phyloP scores from a whole-genome alignment of 2,113 vertebrate species.

The Pantherophis guttatus region DNA sequence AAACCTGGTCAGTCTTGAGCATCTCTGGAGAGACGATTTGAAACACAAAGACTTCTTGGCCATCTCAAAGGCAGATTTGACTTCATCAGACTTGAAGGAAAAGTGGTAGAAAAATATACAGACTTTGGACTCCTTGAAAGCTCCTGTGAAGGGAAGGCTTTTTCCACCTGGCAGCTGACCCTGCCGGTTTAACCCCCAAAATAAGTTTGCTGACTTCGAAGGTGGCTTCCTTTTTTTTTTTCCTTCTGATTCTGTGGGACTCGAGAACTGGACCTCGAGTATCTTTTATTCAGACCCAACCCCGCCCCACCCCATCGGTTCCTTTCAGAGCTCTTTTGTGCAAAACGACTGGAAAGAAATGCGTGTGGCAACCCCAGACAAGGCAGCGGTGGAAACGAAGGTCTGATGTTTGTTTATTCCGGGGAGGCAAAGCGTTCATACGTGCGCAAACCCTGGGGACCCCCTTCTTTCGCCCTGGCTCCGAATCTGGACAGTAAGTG shows the following conservation, averaged over 20 bases:
- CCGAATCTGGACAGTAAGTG: neutral
- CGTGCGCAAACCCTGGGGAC: neutral
- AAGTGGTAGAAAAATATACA: neutral
- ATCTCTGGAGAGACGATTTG: neutral
- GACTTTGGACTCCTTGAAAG: neutral
- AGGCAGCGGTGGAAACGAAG: neutral
- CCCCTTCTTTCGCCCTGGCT: neutral
- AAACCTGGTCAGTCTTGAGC: neutral
- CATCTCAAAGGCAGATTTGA: neutral
- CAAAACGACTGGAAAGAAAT: neutral
- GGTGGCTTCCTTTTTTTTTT: neutral
- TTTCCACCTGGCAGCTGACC: neutral
- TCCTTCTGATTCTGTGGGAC: neutral
- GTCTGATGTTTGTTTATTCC: neutral
- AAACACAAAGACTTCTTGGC: neutral
- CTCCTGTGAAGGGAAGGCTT: neutral
- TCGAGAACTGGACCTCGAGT: neutral
- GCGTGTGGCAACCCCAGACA: neutral
- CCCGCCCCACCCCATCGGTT: neutral
- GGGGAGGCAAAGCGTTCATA: neutral
- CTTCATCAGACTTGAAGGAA: neutral
- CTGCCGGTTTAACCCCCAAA: neutral
- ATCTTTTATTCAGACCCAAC: neutral
- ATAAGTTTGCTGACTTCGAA: neutral
- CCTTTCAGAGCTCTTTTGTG: neutral